phyloP scores from a whole-genome alignment of 2,113 vertebrate genomes.

The Heteronetta atricapilla region DNA sequence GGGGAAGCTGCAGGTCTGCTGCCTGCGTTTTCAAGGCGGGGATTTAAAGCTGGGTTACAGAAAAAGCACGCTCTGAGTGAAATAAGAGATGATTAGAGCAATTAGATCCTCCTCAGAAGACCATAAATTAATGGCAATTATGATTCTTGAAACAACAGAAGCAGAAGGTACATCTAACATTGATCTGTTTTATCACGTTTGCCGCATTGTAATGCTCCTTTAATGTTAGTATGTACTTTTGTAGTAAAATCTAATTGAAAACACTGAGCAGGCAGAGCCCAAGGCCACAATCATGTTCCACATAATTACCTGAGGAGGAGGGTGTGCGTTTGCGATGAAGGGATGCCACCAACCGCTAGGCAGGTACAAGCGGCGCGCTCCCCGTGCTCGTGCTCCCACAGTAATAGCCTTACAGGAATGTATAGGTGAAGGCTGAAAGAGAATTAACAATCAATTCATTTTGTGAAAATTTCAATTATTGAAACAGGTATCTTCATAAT shows the following conservation, averaged over 20 bases:
- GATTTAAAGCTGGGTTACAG: background rate
- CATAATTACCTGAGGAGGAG: constrained; percentile 32
- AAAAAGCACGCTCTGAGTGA: background rate
- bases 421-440: background rate
- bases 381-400: rapidly evolving
- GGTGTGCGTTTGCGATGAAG: background rate
- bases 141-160: constrained; percentile 24
- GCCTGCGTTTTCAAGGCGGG: background rate
- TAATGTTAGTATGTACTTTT: constrained; percentile 57
- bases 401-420: background rate
- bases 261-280: constrained; percentile 54
- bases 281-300: constrained; percentile 36
- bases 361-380: background rate
- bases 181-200: constrained; percentile 39
- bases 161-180: background rate
- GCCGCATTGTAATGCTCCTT: constrained; percentile 56
- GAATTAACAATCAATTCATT: constrained; percentile 15
- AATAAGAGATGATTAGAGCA: background rate
- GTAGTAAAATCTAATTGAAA: constrained; percentile 55
- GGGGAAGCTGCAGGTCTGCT: rapidly evolving
- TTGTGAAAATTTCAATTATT: background rate
- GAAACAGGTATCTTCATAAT: background rate
- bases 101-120: constrained; percentile 20
- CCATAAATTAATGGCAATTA: constrained; percentile 60
- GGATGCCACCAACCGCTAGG: background rate